phyloP scores from a whole-genome alignment of 2,113 vertebrate species.

The Anser brachyrhynchus region DNA sequence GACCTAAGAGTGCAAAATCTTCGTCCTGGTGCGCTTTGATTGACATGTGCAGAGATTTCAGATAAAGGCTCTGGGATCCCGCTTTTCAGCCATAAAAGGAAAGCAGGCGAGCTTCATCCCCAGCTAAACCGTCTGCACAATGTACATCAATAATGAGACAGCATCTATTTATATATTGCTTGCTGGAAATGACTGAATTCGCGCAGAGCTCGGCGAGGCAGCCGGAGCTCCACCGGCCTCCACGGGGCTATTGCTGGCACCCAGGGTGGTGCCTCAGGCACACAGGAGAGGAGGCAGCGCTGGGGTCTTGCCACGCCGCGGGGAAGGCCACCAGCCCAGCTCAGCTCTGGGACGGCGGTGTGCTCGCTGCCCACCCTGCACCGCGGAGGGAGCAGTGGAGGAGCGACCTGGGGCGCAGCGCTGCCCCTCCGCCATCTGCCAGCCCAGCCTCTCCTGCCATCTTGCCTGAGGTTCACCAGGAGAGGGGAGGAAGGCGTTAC shows the following conservation, averaged over 20 bases:
- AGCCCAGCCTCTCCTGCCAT: not conserved
- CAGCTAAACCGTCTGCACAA: conserved; percentile 14
- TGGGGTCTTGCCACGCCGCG: conserved; percentile 3
- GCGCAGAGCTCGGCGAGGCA: conserved; percentile 10
- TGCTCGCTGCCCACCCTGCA: no score
- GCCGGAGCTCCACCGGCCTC: conserved; percentile 27
- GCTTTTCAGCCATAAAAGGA: conserved; percentile 43
- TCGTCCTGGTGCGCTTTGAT: not conserved
- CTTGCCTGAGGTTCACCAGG: not conserved
- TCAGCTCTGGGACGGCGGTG: not conserved
- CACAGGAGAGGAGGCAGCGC: not conserved
- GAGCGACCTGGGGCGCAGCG: not conserved
- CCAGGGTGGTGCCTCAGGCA: conserved; percentile 11
- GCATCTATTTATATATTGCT: conserved; percentile 43
- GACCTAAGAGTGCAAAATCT: not conserved
- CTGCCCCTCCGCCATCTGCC: not conserved
- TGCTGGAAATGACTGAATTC: conserved; percentile 35
- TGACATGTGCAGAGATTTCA: conserved; percentile 1
- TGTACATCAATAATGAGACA: conserved; percentile 34
- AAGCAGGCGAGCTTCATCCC: conserved; percentile 8
- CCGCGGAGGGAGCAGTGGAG: not conserved
- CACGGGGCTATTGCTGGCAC: conserved; percentile 28
- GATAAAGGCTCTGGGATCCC: not conserved
- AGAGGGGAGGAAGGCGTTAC: not conserved
- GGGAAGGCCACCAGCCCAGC: not conserved